These are phyloP conservation scores for Thereva nobilitata DNA, from an alignment of 2,888 invertebrate species.

Conservation along the genomic window DNA sequence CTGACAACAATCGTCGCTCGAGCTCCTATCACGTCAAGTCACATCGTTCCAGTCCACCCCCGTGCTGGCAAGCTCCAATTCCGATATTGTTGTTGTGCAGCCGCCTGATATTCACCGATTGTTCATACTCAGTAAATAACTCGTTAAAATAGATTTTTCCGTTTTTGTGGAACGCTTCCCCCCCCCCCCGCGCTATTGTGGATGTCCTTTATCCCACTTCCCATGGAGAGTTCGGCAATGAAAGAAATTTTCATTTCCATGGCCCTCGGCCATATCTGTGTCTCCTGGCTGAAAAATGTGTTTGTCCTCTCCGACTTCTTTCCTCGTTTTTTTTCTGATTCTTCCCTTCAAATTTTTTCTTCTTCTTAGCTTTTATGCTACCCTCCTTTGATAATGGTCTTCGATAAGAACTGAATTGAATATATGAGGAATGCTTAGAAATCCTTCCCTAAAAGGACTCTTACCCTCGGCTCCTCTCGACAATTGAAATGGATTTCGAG, in stretches of 20 bases:
- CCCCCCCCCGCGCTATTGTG: slow-evolving; percentile 10
- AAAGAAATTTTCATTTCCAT: slow-evolving; percentile 26
- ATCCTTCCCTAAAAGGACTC: slow-evolving; percentile 1
- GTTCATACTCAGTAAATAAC: slow-evolving; percentile 34
- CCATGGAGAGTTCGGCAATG: neutral
- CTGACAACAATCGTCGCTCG: too few species aligned
- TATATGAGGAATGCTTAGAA: slow-evolving; percentile 26
- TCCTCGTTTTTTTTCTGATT: slow-evolving; percentile 13
- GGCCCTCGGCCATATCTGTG: slow-evolving; percentile 11
- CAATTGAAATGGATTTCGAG: slow-evolving; percentile 35
- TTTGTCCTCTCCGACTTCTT: slow-evolving; percentile 20
- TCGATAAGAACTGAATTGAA: slow-evolving; percentile 32
- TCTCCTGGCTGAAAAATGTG: slow-evolving; percentile 23
- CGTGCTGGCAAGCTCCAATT: too few species aligned
- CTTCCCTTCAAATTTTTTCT: neutral
- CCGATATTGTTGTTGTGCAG: too few species aligned
- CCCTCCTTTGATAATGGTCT: slow-evolving; percentile 27
- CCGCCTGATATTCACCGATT: slow-evolving; percentile 20
- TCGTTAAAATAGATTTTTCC: slow-evolving; percentile 33
- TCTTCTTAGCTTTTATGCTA: slow-evolving; percentile 14
- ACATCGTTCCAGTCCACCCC: too few species aligned
- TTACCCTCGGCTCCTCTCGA: slow-evolving; percentile 12
- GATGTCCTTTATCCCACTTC: slow-evolving; percentile 26
- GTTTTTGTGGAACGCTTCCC: slow-evolving; percentile 24
- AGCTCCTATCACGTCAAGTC: too few species aligned